phyloP scores from a whole-genome alignment of 1,140 invertebrate species.

The Drosophila micromelanica region DNA sequence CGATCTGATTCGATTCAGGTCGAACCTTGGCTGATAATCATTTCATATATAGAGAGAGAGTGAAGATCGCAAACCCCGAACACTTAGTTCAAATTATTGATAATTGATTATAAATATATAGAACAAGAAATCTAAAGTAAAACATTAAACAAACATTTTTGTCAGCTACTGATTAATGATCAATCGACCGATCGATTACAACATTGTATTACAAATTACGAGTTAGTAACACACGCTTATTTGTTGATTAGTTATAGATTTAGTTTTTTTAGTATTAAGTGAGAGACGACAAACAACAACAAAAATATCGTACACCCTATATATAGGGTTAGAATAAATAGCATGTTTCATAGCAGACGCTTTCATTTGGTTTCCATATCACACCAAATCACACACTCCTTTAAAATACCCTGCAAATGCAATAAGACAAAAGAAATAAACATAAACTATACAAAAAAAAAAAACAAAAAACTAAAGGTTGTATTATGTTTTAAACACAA shows the following conservation, averaged over 20 bases:
- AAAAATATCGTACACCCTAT: constrained; percentile 19
- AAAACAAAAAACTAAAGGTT: constrained; percentile 63
- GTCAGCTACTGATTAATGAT: constrained; percentile 76
- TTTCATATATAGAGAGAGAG: constrained; percentile 24
- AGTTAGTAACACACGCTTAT: constrained; percentile 84
- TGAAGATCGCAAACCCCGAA: constrained; percentile 34
- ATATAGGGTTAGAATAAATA: constrained; percentile 32
- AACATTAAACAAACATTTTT: constrained; percentile 40
- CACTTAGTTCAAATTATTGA: constrained; percentile 41
- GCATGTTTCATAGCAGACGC: constrained; percentile 43
- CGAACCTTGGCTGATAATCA: constrained; percentile 69
- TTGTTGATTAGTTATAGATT: constrained; percentile 84
- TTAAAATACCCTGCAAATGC: constrained; percentile 16
- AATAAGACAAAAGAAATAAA: constrained; percentile 47
- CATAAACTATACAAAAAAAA: constrained; percentile 20
- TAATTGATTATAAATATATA: constrained; percentile 19
- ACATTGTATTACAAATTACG: constrained; percentile 77
- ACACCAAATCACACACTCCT: constrained; percentile 7
- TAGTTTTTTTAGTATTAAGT: constrained; percentile 79
- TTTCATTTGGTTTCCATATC: constrained; percentile 38
- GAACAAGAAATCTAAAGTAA: constrained; percentile 8
- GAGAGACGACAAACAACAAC: constrained; percentile 48
- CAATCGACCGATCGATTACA: constrained; percentile 49
- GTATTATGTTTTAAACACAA: constrained; percentile 75
- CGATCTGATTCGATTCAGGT: constrained; percentile 28